Conservation (phyloP, 2,888 invertebrate genomes). For the Lasioglossum lativentre region DNA sequence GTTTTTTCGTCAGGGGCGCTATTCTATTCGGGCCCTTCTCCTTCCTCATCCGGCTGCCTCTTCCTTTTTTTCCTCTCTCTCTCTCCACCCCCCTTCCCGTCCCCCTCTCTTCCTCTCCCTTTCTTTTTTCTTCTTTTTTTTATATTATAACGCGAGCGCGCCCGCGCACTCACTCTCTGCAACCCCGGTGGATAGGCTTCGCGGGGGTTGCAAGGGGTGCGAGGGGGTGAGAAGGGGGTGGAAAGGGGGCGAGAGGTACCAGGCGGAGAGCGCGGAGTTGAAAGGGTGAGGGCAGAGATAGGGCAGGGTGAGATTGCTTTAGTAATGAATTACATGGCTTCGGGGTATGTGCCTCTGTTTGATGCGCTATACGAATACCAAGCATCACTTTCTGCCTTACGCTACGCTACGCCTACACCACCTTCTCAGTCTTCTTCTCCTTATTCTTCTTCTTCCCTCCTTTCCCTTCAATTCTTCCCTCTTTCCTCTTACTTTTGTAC, state of each 20-base stretch:
- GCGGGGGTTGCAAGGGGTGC: slow-evolving; percentile 28
- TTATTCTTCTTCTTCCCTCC: slow-evolving; percentile 6
- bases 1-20: slow-evolving; percentile 83
- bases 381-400: slow-evolving; percentile 66
- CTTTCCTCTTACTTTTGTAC: background rate
- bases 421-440: slow-evolving; percentile 19
- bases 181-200: slow-evolving; percentile 50
- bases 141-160: slow-evolving; percentile 79
- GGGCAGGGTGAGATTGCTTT: slow-evolving; percentile 80
- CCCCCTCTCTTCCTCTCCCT: background rate
- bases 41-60: slow-evolving; percentile 73
- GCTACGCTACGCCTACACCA: slow-evolving; percentile 47
- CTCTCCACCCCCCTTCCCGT: slow-evolving; percentile 37
- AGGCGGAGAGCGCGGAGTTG: slow-evolving; percentile 30
- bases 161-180: slow-evolving; percentile 60
- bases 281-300: slow-evolving; percentile 69
- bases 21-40: slow-evolving; percentile 80
- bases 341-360: slow-evolving; percentile 82
- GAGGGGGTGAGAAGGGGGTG: slow-evolving; percentile 10
- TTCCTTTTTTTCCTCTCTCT: slow-evolving; percentile 76
- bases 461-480: background rate
- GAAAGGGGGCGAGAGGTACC: slow-evolving; percentile 64
- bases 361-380: slow-evolving; percentile 70
- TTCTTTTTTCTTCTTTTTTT: slow-evolving; percentile 61
- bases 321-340: slow-evolving; percentile 83